Conservation (phyloP, 2,797 vertebrate species). For the Picus viridis region DNA sequence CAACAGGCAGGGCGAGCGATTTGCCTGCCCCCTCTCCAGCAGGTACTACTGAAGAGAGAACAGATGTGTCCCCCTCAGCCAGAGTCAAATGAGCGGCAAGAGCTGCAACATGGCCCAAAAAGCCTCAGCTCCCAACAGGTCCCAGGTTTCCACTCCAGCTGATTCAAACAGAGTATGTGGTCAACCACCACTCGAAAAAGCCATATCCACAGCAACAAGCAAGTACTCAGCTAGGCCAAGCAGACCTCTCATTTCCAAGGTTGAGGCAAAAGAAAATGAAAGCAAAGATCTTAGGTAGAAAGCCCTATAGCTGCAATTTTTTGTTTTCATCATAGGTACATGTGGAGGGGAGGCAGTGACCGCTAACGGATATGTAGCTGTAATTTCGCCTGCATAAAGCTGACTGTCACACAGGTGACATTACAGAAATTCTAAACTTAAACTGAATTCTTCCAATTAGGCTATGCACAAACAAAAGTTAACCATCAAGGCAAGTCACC, state of each 20-base stretch:
- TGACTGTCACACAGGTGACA: not conserved
- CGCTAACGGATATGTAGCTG: not conserved
- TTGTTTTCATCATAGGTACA: not conserved
- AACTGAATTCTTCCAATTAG: not conserved
- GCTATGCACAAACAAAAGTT: not conserved
- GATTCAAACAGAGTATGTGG: rapidly evolving
- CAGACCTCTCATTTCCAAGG: not conserved
- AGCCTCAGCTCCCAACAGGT: not conserved
- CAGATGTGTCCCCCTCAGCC: not conserved
- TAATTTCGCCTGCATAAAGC: not conserved
- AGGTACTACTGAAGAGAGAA: not conserved
- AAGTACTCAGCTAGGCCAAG: not conserved
- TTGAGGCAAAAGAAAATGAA: not conserved
- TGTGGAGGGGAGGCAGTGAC: not conserved
- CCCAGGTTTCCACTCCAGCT: not conserved
- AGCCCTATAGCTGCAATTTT: not conserved
- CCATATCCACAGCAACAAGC: not conserved
- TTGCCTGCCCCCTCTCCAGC: not conserved
- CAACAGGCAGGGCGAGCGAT: not conserved
- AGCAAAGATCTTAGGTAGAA: not conserved
- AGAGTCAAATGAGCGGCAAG: not conserved
- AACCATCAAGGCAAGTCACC: not conserved
- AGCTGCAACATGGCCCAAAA: not conserved
- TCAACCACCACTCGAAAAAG: not conserved
- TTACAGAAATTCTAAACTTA: not conserved